Conservation (phyloP, 2,797 vertebrate genomes). For the Aselliscus stoliczkanus region DNA sequence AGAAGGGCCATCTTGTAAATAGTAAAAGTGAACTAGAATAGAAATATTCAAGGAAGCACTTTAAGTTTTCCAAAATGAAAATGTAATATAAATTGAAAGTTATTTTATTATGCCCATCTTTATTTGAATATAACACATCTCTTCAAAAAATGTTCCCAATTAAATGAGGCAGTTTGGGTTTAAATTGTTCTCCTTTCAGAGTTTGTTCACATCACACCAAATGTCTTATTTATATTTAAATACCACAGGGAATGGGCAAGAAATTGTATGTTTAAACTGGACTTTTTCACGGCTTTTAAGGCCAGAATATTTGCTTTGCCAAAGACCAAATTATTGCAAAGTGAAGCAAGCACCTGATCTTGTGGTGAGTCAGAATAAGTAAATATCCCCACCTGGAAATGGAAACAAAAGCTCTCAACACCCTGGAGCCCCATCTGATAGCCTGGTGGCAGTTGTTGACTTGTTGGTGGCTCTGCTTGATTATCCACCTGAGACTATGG, state of each 20-base stretch:
- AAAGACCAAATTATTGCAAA: constrained; percentile 61
- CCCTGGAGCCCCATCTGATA: neutral
- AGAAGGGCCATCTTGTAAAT: neutral
- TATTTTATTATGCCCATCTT: neutral
- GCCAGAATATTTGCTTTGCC: constrained; percentile 65
- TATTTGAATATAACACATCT: constrained; percentile 39
- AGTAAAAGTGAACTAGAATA: neutral
- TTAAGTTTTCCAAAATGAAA: constrained; percentile 21
- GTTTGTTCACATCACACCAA: constrained; percentile 46
- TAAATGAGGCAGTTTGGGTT: constrained; percentile 18
- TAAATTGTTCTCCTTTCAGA: constrained; percentile 41
- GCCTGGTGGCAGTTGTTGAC: neutral
- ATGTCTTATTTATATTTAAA: constrained; percentile 67
- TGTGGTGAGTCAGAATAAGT: constrained; percentile 37
- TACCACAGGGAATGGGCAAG: constrained; percentile 60
- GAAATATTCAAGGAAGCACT: neutral
- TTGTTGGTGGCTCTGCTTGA: neutral
- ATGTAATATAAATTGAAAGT: neutral
- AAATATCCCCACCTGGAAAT: constrained; percentile 53
- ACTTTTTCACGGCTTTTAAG: constrained; percentile 53
- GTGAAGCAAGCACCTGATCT: constrained; percentile 57
- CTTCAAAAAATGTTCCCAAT: constrained; percentile 28
- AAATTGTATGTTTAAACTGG: constrained; percentile 64
- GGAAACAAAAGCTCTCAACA: neutral
- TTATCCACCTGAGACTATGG: neutral